Base-by-base conservation (phyloP, 2,888 invertebrate genomes). In the Cryptocephalus primarius region DNA sequence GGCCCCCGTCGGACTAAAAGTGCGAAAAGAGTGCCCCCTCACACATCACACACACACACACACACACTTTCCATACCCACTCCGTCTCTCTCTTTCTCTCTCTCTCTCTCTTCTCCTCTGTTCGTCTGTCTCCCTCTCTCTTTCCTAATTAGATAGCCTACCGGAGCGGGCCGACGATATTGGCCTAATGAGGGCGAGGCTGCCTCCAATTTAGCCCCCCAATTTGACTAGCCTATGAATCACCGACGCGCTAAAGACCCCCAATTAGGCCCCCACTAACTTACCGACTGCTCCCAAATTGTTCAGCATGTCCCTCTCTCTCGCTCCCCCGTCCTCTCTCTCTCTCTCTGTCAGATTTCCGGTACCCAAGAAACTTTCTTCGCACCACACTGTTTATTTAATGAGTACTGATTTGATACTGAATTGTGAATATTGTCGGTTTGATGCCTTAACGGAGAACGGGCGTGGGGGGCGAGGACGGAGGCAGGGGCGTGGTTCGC, bases 371-470 rank as follows among this genome's bases (percentile, higher is more conserved):
- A 51, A 49, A 46, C 49, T 48, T 49, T 47, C 57, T 62, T 66
- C 68, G 67, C 68, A 69, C 68, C 64, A 65, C 70, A 70, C 70
- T 71, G 71, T 71, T 71, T 71, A 71, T 71, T 71, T 71, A 71
- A 71, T 71, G 70, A 71, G 70, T 68, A 71, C 69, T 70, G 71
- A 71, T 71, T 70, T 69, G 67, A 69, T 67, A 71, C 71, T 71
- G 69, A 71, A 68, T 69, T 69, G 68, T 66, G 69, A 68, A 68
- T 69, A 68, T 22, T 66, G 67, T 67, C 63, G 65, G 12, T 31
- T 64, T 64, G 65, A 63, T 63, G 64, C 60, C 61, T 58, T 57
- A 60, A 63, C 64, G 63, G 66, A 66, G 63, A 63, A 62, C 56
- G 61, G 60, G 58, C 66, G 63, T 64, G 46, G 44, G 39, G 60